Percentiles rank a stretch among this genome's conserved stretches.
These are phyloP conservation scores for Phortica magna DNA, from an alignment of 2,888 invertebrate species.

Conservation along the genomic window DNA sequence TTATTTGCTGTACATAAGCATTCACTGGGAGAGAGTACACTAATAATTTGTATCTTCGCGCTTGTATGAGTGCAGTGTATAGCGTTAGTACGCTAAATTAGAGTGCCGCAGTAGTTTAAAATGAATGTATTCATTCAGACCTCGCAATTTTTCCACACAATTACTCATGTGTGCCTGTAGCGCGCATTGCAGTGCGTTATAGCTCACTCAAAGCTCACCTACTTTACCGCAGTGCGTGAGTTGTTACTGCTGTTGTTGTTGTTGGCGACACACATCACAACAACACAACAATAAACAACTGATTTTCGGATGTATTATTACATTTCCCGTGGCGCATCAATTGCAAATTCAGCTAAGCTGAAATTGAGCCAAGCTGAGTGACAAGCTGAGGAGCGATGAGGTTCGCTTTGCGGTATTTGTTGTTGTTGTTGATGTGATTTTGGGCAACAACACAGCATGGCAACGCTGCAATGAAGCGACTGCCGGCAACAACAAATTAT, in stretches of 20 bases:
- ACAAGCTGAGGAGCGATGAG: neutral
- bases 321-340: conserved; percentile 59
- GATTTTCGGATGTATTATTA: conserved; percentile 67
- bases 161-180: too few relatives aligned
- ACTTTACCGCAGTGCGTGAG: neutral
- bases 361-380: conserved; percentile 3
- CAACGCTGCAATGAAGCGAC: conserved; percentile 17
- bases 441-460: neutral
- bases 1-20: too few relatives aligned
- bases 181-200: neutral
- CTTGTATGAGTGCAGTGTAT: too few relatives aligned
- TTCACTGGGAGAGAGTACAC: too few relatives aligned
- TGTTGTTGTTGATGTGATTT: too few relatives aligned
- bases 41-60: too few relatives aligned
- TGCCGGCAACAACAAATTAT: conserved; percentile 63
- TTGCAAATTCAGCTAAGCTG: conserved; percentile 5
- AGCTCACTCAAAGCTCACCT: neutral
- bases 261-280: conserved; percentile 36
- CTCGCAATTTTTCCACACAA: too few relatives aligned
- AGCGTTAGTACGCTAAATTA: too few relatives aligned
- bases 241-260: neutral
- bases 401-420: neutral
- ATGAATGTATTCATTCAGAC: too few relatives aligned
- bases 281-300: conserved; percentile 63
- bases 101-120: too few relatives aligned